Evolutionary conservation across 1,140 invertebrate genomes (phyloP).

Genomic region (Limonius californicus): DNA sequence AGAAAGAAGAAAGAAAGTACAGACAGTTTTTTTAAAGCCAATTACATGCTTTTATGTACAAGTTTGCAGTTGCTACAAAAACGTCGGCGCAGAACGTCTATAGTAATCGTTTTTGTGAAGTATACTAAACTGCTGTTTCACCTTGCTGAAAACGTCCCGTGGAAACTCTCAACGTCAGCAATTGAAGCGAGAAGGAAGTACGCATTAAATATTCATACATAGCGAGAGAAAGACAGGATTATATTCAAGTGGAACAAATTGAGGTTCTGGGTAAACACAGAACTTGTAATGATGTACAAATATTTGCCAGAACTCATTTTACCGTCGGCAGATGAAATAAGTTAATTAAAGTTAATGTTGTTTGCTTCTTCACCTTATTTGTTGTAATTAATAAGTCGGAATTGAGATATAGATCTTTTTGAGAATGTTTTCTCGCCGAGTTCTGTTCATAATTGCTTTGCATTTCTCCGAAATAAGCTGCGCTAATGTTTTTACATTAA

Average conservation of each 20-base stretch:
- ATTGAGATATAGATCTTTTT: slow-evolving; percentile 8
- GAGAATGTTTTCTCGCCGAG: not conserved
- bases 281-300: slow-evolving; percentile 15
- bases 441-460: not conserved
- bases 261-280: slow-evolving; percentile 5
- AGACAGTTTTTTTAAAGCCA: too few relatives aligned
- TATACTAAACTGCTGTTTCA: too few relatives aligned
- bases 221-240: not conserved
- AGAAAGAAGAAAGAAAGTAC: too few relatives aligned
- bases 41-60: too few relatives aligned
- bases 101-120: too few relatives aligned
- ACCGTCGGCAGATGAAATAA: slow-evolving; percentile 7
- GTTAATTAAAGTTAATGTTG: slow-evolving; percentile 15
- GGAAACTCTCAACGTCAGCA: not conserved
- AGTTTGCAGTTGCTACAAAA: too few relatives aligned
- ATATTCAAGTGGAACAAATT: slow-evolving; percentile 11
- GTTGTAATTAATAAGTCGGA: slow-evolving; percentile 10
- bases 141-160: too few relatives aligned
- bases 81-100: too few relatives aligned
- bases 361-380: slow-evolving; percentile 11
- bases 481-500: not conserved
- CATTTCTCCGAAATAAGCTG: not conserved
- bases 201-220: slow-evolving; percentile 5
- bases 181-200: not conserved
- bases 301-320: slow-evolving; percentile 11